These are phyloP conservation scores for Rhegmatorhina hoffmannsi DNA, from an alignment of 2,113 vertebrate species.

Conservation along the genomic window DNA sequence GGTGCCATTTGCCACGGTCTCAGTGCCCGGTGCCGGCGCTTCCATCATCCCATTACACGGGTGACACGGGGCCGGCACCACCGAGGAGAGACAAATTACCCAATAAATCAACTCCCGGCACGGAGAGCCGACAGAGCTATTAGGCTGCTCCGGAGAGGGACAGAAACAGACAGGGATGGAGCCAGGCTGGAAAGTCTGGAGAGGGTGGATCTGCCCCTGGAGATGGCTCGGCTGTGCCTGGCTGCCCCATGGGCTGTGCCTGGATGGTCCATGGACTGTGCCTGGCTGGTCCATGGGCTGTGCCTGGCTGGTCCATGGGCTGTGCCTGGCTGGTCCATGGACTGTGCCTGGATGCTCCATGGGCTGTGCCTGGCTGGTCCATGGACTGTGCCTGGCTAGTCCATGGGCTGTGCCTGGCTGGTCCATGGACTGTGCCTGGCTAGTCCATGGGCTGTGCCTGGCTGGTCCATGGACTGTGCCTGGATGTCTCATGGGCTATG, in stretches of 20 bases:
- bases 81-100: constrained; percentile 86
- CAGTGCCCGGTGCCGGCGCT: constrained; percentile 63
- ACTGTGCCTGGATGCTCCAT: accelerated
- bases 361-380: accelerated
- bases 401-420: accelerated
- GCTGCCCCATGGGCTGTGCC: not conserved
- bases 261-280: not conserved
- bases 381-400: accelerated
- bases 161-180: constrained; percentile 61
- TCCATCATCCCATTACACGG: constrained; percentile 85
- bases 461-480: too few species aligned
- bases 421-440: not conserved
- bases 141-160: constrained; percentile 70
- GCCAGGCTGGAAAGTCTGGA: not conserved
- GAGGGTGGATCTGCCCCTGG: not conserved
- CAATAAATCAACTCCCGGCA: constrained; percentile 88
- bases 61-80: constrained; percentile 74
- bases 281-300: not conserved
- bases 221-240: not conserved
- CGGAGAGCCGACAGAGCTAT: constrained; percentile 71
- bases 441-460: not conserved
- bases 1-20: constrained; percentile 71
- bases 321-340: too few species aligned
- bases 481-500: not conserved
- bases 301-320: too few species aligned